Percentiles rank a stretch among this genome's conserved stretches.
Evolutionary conservation across 2,797 vertebrate species (phyloP).

Genomic region (Threskiornis aethiopicus): DNA sequence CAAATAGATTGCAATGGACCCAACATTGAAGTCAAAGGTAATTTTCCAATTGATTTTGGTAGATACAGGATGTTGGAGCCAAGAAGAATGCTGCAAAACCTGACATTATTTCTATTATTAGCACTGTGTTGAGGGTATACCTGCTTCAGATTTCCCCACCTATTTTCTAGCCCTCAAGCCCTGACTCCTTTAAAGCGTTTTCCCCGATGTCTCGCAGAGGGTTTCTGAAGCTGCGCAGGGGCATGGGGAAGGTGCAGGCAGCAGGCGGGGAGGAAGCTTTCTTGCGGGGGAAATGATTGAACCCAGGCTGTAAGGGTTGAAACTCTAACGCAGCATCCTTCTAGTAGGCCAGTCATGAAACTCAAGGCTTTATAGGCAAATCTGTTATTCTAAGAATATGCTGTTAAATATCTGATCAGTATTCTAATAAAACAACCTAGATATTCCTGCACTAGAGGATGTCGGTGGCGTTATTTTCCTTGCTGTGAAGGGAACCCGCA

Average conservation of each 20-base stretch:
- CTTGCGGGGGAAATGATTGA: background rate
- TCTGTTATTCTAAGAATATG: background rate
- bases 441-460: background rate
- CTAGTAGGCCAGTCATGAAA: background rate
- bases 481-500: background rate
- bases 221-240: rapidly evolving
- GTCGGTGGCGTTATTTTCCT: background rate
- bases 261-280: background rate
- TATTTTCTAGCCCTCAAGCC: background rate
- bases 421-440: background rate
- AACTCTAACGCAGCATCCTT: background rate
- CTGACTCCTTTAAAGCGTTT: background rate
- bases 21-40: background rate
- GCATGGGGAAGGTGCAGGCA: background rate
- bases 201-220: rapidly evolving
- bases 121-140: background rate
- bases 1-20: background rate
- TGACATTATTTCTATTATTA: background rate
- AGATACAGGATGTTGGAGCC: background rate
- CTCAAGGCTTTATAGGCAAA: background rate
- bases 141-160: background rate
- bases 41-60: background rate
- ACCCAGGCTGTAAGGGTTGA: background rate
- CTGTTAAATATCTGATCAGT: background rate
- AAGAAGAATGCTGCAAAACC: background rate